Conservation (phyloP, 2,113 vertebrate genomes). For the Oenanthe melanoleuca region DNA sequence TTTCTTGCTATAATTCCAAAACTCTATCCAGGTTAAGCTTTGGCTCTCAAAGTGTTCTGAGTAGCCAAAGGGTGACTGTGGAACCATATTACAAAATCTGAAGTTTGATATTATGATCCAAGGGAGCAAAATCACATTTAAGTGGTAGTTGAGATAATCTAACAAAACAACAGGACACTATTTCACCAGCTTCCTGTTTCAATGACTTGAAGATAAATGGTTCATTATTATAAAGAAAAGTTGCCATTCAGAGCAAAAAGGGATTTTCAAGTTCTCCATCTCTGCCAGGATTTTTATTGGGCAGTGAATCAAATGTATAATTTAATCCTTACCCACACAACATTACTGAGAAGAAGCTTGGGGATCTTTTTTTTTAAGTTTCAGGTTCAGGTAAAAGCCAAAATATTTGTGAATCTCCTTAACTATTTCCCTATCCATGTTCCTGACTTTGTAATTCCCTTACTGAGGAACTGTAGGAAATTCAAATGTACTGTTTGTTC, state of each 20-base stretch:
- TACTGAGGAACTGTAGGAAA: background rate
- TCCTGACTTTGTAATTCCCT: background rate
- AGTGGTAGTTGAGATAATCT: background rate
- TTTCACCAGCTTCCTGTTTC: conserved; percentile 28
- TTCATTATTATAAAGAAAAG: background rate
- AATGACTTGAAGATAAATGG: background rate
- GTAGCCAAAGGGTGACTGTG: background rate
- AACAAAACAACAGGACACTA: background rate
- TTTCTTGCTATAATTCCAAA: background rate
- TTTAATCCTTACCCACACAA: background rate
- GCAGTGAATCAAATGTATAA: background rate
- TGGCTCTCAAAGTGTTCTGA: background rate
- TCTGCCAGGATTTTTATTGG: background rate
- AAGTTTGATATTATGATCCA: background rate
- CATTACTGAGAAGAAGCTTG: background rate
- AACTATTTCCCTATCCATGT: background rate
- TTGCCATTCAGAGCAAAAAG: background rate
- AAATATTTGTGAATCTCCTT: background rate
- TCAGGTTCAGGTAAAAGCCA: background rate
- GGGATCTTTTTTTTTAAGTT: background rate
- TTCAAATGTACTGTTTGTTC: background rate
- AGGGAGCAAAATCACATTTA: background rate
- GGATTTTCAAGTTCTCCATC: background rate
- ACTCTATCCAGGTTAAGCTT: background rate
- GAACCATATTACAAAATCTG: background rate